Evolutionary conservation across 2,888 invertebrate genomes (phyloP).

Genomic region (Clepsis dumicolana): DNA sequence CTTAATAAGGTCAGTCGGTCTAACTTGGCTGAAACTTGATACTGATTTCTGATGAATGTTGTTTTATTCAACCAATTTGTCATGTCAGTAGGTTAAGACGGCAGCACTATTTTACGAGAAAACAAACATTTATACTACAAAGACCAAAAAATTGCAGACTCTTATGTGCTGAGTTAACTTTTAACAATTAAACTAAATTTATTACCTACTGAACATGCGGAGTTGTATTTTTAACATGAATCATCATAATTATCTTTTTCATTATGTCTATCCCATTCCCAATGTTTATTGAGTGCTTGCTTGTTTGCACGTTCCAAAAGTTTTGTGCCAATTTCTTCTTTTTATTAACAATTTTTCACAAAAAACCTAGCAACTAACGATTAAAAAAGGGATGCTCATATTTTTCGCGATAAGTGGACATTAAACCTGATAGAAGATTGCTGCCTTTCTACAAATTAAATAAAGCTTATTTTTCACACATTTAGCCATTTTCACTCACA

Average conservation of each 20-base stretch:
- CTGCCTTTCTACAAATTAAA: not conserved
- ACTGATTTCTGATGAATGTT: constrained; percentile 3
- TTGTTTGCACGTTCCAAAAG: too few relatives aligned
- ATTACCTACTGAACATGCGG: too few relatives aligned
- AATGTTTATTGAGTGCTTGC: too few relatives aligned
- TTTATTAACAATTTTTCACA: not conserved
- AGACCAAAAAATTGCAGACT: not conserved
- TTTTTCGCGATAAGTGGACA: not conserved
- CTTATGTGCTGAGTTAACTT: not conserved
- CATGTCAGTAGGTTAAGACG: not conserved
- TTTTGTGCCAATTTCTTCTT: too few relatives aligned
- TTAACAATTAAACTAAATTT: not conserved
- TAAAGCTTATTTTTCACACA: not conserved
- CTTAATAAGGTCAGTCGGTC: constrained; percentile 13
- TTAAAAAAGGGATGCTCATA: not conserved
- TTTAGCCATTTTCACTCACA: too few relatives aligned
- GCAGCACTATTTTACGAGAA: not conserved
- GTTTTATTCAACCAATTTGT: constrained; percentile 15
- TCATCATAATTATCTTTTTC: too few relatives aligned
- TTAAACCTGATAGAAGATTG: not conserved
- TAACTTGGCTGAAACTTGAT: constrained; percentile 26
- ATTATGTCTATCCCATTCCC: too few relatives aligned
- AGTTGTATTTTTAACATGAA: too few relatives aligned
- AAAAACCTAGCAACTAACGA: not conserved
- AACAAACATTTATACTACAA: not conserved